Base-by-base conservation (phyloP, 2,113 vertebrate species). In the Sardina pilchardus region DNA sequence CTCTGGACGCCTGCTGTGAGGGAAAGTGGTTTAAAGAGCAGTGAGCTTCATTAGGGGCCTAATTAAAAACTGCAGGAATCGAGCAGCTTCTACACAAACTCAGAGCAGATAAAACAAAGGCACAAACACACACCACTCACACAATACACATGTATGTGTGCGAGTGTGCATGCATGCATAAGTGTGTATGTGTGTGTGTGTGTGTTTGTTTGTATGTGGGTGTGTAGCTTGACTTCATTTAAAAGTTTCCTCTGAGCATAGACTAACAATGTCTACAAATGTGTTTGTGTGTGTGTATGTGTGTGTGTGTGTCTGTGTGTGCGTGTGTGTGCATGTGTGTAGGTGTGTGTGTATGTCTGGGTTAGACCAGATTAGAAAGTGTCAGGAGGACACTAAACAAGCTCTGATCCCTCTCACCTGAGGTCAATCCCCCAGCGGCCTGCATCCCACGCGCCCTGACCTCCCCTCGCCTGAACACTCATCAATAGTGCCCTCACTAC, bases 21-120 rank as follows among this genome's bases (percentile, higher is more conserved):
- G 2, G 34, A 78, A 34, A 78, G 30, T 78, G 71, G 12, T 34
- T 78, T 36, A 36, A 78, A 78, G 71, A 78, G 30, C 71, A 78
- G 71, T 36, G 71, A 36, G 71, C 71, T 78, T 78, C 71, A 78
- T 78, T 78, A 78, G 30, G 16, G 71, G 26, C n/a, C 71, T 78
- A 78, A 78, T 78, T 78, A 78, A 78, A 78, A 78, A 34, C 71
- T 78, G 71, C 71, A 36, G 71, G 71, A 34, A 78, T 34, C 71
- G 4, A 17, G 34, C 71, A 78, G 14, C 30, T 16, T 78, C 12
- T 34, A 16, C 30, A 36, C 71, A 78, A 78, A 78, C 10, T 39
- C 56, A 67, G 1, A 26, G 63, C 63, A 26, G n/a, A 30, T 10
- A 75, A 78, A 36, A n/a, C 71, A 78, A 78, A 78, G 34, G 12